Conservation (phyloP, 2,888 invertebrate genomes). For the Galerucella calmariensis region DNA sequence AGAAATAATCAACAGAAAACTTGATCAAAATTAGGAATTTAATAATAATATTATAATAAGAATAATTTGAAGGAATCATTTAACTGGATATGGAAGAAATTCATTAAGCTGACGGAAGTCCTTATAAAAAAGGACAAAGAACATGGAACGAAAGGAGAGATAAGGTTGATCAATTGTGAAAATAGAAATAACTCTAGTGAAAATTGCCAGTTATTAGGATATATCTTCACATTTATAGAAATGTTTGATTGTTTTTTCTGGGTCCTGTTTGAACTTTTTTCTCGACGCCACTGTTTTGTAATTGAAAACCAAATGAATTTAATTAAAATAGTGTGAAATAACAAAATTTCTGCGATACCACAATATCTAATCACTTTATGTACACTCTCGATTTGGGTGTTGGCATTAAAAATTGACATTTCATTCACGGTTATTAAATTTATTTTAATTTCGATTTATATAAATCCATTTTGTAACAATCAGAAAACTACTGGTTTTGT, state of each 20-base stretch:
- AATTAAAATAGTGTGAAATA: slow-evolving; percentile 23
- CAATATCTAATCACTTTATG: slow-evolving; percentile 22
- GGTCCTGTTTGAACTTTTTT: not conserved
- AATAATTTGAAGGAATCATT: no score
- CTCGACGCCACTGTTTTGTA: not conserved
- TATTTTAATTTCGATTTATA: not conserved
- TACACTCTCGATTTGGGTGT: slow-evolving; percentile 6
- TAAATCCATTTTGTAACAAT: not conserved
- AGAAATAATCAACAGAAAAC: no score
- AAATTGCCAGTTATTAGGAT: no score
- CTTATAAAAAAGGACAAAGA: no score
- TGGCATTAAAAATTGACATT: slow-evolving; percentile 3
- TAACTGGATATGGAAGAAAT: no score
- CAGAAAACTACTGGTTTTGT: not conserved
- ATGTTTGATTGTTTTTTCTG: no score
- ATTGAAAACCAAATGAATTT: slow-evolving; percentile 15
- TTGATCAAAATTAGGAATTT: not conserved
- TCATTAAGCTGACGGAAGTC: no score
- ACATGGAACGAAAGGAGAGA: no score
- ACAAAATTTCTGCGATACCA: slow-evolving; percentile 15
- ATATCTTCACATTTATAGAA: no score
- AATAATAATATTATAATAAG: no score
- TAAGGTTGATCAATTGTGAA: no score
- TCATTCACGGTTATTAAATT: not conserved
- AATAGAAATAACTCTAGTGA: no score